A percentile compares a stretch with the other conserved stretches of the same genome.
phyloP scores from a whole-genome alignment of 2,113 vertebrate genomes.

The Actenoides lindsayi region DNA sequence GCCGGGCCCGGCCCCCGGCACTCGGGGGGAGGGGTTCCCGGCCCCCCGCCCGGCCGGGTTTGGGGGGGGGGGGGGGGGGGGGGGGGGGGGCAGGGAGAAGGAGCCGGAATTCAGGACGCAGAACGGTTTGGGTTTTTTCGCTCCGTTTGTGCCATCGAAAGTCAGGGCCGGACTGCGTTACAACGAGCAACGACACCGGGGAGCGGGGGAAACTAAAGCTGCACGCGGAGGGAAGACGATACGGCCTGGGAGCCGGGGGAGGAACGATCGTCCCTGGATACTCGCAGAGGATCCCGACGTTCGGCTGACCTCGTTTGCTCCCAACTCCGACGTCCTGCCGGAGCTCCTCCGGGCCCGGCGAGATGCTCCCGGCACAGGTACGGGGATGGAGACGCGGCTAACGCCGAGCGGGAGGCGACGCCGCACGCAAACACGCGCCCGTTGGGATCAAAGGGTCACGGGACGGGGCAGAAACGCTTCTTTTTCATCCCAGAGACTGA shows the following conservation, averaged over 20 bases:
- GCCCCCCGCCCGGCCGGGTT: too few species aligned
- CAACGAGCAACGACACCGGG: background rate
- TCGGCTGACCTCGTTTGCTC: conserved; percentile 8
- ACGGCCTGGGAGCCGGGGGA: background rate
- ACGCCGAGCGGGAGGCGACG: rapidly evolving
- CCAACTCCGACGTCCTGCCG: background rate
- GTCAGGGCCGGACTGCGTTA: background rate
- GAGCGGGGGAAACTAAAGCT: background rate
- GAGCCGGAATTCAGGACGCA: rapidly evolving
- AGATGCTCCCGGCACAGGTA: background rate
- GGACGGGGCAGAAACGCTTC: background rate
- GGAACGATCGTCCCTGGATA: background rate
- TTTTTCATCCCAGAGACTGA: background rate
- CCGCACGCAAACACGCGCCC: rapidly evolving
- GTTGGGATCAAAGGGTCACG: background rate
- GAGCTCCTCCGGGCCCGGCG: background rate
- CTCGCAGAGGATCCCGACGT: background rate
- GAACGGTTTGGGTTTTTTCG: background rate
- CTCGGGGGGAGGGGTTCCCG: too few species aligned
- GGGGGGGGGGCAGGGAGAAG: background rate
- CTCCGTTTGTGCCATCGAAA: rapidly evolving
- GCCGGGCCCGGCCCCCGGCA: too few species aligned
- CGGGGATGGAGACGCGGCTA: rapidly evolving
- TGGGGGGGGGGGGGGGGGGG: too few species aligned
- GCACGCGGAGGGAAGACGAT: background rate